Base-by-base conservation (phyloP, 2,888 invertebrate genomes). In the Choristoneura rosaceana region DNA sequence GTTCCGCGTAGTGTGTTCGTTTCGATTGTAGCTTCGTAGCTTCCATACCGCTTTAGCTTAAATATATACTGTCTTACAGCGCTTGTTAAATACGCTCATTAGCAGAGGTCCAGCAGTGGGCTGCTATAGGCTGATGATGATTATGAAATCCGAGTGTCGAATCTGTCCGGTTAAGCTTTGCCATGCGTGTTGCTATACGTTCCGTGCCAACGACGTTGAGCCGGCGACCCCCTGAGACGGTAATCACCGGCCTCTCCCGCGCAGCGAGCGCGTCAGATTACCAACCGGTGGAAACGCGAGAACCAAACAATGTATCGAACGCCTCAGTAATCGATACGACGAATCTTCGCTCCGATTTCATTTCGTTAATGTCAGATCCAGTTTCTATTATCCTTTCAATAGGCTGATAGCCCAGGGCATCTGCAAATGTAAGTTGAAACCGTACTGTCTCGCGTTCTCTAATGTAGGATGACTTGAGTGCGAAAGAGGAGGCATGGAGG, bases 261-360 rank as follows among this genome's bases (percentile, higher is more conserved):
- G 47, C 25, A 47, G 47, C 25, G 14, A 10, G 55, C 61, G 8
- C 47, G 14, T 69, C 69, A 14, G 15, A 41, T 69, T 52, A 69
- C 61, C 43, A 34, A 15, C 34, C 47, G 43, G 10, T 15, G 5
- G 47, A 25, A 55, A 58, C 15, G 50, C 52, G 38, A 45, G 34
- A 34, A 17, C 17, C 4, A 17, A 47, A 60, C 47, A 55, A 17
- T 25, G 55, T 55, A 55, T 55, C 66, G n/a, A 33, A 68, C 69
- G 25, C 61, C 45, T 12, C 3, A 7, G 70, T 59, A 64, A 70
- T 64, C 70, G 38, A 70, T 64, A 63, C 58, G 47, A 45, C 47
- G 47, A 70, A 69, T 62, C 69, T 69, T 58, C 58, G 58, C 64
- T 70, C 70, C 38, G 38, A 64, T 70, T 64, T 59, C 70, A 69